Evolutionary conservation across 2,113 vertebrate species (phyloP), one percentile per base, ranked within the genome.

Genomic region (Struthidea cinerea): DNA sequence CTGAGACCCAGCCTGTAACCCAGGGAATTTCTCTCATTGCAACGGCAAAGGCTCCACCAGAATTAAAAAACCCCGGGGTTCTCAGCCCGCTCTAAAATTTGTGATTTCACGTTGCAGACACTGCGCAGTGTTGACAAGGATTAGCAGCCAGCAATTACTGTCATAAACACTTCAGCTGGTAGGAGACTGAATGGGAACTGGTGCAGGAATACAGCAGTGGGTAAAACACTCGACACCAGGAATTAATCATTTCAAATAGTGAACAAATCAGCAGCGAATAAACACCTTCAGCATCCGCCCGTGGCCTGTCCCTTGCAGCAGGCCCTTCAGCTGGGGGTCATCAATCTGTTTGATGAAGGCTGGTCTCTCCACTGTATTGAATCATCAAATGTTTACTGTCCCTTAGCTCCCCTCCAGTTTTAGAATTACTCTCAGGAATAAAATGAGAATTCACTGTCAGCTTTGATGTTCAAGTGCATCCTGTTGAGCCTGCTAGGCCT

Each of bases 391-490:
- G 19, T 77, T 94, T 88, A 28, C 80, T 81, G 26, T 61, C 71
- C 59, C 63, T 86, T 26, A 57, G 49, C 49, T 85, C 49, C 49
- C 22, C 55, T 85, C 55, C 6, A 10, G 37, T 88, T 96, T 84
- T 47, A 70, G 83, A 76, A 63, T 84, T 76, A 69, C 27, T 88
- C 21, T 74, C n/a, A 89, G 88, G 47, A 93, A 70, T 74, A 13
- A 94, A 95, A 88, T 80, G 46, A 93, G 50, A 88, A 90, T 92
- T 90, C 46, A 19, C 16, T 76, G 73, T 87, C 21, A 61, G 42
- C 67, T 95, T 94, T 95, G 94, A 90, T 92, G 86, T 81, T 90
- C 23, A 33, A 85, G 55, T 41, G 39, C 28, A 18, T 86, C 90
- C 83, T 83, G 79, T 65, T 83, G 79, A 92, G 78, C 55, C 41